phyloP scores from a whole-genome alignment of 2,113 vertebrate species.

The Cnemophilus loriae region DNA sequence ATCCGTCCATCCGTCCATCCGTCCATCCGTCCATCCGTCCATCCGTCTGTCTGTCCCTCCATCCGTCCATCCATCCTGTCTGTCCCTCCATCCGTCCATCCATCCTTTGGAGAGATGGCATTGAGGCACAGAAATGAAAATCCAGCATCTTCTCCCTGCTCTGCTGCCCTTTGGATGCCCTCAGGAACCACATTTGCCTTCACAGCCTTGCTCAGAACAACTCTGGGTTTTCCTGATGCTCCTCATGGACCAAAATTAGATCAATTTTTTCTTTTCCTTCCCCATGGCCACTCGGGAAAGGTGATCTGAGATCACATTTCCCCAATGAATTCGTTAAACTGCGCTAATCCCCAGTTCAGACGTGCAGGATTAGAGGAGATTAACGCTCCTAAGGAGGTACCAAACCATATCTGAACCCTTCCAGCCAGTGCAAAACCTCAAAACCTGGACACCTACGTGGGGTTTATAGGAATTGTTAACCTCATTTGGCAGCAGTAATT shows the following conservation, averaged over 20 bases:
- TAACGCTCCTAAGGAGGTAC: neutral
- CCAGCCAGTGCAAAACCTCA: neutral
- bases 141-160: neutral
- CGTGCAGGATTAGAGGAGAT: neutral
- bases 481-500: neutral
- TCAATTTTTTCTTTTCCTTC: neutral
- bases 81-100: neutral
- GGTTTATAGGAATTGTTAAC: neutral
- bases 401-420: neutral
- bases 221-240: neutral
- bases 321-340: neutral
- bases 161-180: neutral
- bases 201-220: neutral
- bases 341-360: neutral
- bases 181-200: accelerated
- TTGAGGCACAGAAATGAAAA: neutral
- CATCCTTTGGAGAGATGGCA: no score
- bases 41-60: neutral
- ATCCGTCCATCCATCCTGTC: neutral
- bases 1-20: neutral
- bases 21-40: neutral
- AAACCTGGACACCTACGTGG: neutral
- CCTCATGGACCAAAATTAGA: neutral
- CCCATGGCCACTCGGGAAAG: neutral
- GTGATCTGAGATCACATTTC: neutral